These are phyloP conservation scores for Teleogryllus occipitalis DNA, from an alignment of 1,140 invertebrate genomes.

Conservation along the genomic window DNA sequence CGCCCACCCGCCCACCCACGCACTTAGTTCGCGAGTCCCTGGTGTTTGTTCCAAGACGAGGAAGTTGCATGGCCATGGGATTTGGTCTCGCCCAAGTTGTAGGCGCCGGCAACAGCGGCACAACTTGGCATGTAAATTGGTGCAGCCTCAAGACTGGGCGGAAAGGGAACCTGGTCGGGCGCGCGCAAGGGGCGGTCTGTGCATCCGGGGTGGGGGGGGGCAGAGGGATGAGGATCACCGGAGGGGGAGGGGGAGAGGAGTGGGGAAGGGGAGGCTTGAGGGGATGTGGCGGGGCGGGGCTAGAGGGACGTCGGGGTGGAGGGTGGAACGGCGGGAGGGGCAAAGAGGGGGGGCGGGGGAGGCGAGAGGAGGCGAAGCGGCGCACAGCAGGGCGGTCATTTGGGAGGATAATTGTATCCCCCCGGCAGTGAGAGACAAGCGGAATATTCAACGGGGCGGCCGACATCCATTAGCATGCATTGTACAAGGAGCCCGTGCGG, in stretches of 20 bases:
- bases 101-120: neutral
- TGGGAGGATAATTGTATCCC: neutral
- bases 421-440: neutral
- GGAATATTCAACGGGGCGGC: neutral
- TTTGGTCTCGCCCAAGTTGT: neutral
- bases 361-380: too few species aligned
- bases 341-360: neutral
- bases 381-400: neutral
- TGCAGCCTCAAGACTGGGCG: neutral
- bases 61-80: neutral
- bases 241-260: neutral
- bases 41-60: neutral
- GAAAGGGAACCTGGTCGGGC: neutral
- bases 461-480: conserved; percentile 3
- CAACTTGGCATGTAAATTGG: neutral
- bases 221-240: neutral
- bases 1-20: neutral
- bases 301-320: too few species aligned
- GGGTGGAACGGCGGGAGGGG: neutral
- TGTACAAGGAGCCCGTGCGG: neutral
- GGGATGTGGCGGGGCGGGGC: neutral
- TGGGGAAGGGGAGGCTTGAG: neutral
- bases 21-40: neutral
- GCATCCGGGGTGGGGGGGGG: too few species aligned
- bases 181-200: neutral